A percentile compares a stretch with the other conserved stretches of the same genome.
phyloP scores from a whole-genome alignment of 2,797 vertebrate genomes.

The Zalophus californianus region DNA sequence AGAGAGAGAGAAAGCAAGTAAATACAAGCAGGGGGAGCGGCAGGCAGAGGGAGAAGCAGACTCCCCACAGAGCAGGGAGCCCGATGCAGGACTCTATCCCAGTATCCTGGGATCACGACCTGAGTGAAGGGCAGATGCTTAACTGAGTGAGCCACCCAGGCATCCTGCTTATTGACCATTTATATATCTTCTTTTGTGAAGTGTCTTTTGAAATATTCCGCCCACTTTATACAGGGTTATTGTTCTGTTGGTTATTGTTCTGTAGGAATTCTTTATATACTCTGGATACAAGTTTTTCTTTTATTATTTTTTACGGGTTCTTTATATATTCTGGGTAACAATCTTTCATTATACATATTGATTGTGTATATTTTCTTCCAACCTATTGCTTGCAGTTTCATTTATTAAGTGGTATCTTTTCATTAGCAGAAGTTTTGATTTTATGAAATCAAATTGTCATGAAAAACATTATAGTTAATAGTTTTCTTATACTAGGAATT shows the following conservation, averaged over 20 bases:
- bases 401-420: neutral
- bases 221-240: neutral
- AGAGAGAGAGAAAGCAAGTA: neutral
- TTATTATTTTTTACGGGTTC: neutral
- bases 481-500: neutral
- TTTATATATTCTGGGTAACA: neutral
- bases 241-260: neutral
- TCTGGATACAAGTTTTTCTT: neutral
- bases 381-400: neutral
- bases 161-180: neutral
- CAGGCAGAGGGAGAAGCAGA: neutral
- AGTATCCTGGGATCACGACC: neutral
- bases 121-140: neutral
- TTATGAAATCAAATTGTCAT: neutral
- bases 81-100: rapidly evolving
- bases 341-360: neutral
- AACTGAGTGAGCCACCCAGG: too few species aligned
- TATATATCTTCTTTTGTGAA: neutral
- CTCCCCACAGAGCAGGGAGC: neutral
- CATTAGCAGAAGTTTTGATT: neutral
- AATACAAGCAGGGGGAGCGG: neutral
- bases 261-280: neutral
- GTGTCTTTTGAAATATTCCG: neutral
- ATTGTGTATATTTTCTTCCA: neutral
- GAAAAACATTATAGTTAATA: neutral